phyloP scores from a whole-genome alignment of 2,888 invertebrate species.

The Allygus modestus region DNA sequence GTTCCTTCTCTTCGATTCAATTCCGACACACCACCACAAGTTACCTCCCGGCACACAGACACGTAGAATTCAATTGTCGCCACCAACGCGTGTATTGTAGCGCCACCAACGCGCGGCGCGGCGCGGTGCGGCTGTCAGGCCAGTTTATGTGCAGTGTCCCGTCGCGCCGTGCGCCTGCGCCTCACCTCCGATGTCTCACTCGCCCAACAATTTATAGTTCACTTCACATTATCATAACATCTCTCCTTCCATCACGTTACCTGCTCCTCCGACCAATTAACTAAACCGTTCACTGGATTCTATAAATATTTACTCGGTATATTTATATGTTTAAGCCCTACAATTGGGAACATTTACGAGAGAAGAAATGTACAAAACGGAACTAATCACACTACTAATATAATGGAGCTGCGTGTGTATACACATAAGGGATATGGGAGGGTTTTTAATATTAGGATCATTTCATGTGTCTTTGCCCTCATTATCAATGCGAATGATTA shows the following conservation, averaged over 20 bases:
- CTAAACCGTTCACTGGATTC: background rate
- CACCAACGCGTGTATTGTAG: constrained; percentile 12
- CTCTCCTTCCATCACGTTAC: constrained; percentile 6
- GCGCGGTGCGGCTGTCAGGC: too few relatives aligned
- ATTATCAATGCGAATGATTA: too few relatives aligned
- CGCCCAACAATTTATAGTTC: constrained; percentile 64
- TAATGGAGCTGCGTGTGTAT: too few relatives aligned
- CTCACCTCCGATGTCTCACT: constrained; percentile 56
- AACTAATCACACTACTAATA: too few relatives aligned
- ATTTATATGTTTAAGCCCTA: too few relatives aligned
- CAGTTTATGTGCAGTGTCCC: constrained; percentile 34
- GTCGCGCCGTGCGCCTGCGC: constrained; percentile 58
- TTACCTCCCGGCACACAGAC: background rate
- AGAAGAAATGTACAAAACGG: too few relatives aligned
- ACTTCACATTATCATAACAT: constrained; percentile 68
- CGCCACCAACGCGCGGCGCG: constrained; percentile 48
- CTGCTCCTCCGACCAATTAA: background rate
- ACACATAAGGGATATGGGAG: too few relatives aligned
- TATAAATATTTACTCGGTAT: too few relatives aligned
- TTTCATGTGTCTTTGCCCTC: too few relatives aligned
- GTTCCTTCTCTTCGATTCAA: too few relatives aligned
- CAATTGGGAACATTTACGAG: too few relatives aligned
- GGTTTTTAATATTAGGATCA: too few relatives aligned
- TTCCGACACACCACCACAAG: background rate
- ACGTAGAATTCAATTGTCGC: constrained; percentile 22